Conservation (phyloP, 2,888 invertebrate genomes). For the Dicycla oo region DNA sequence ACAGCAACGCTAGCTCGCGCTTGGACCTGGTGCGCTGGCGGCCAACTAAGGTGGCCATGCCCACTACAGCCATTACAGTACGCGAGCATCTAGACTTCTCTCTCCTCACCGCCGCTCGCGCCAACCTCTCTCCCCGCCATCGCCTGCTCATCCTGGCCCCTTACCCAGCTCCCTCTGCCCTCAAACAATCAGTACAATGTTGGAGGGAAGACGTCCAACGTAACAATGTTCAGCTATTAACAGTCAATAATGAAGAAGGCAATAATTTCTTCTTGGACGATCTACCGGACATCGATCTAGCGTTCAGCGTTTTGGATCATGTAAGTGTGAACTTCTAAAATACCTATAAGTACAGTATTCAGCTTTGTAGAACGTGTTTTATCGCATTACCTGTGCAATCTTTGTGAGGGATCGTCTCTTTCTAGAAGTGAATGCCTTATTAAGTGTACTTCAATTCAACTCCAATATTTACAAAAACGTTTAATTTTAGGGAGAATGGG, state of each 20-base stretch:
- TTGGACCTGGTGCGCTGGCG: constrained; percentile 58
- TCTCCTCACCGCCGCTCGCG: constrained; percentile 33
- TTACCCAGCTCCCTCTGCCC: constrained; percentile 44
- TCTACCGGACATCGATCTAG: constrained; percentile 72
- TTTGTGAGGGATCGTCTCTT: neutral
- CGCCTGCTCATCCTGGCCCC: constrained; percentile 53
- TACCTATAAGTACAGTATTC: neutral
- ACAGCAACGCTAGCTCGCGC: constrained; percentile 24
- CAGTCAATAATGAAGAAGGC: constrained; percentile 68
- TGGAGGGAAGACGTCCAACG: constrained; percentile 69
- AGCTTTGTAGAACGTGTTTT: neutral
- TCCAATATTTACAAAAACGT: neutral
- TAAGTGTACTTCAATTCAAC: neutral
- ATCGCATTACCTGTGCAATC: neutral
- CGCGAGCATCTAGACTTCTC: constrained; percentile 34
- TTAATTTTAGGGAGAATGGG: constrained; percentile 65
- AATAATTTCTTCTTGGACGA: constrained; percentile 66
- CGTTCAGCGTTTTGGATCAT: constrained; percentile 69
- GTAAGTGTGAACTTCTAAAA: constrained; percentile 62
- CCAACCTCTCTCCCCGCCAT: constrained; percentile 28
- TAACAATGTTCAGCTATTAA: constrained; percentile 71
- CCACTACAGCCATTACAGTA: constrained; percentile 56
- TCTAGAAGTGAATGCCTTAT: neutral
- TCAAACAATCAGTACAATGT: constrained; percentile 64
- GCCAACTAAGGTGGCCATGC: constrained; percentile 24